Conservation (phyloP, 2,797 vertebrate genomes). For the Miichthys miiuy region DNA sequence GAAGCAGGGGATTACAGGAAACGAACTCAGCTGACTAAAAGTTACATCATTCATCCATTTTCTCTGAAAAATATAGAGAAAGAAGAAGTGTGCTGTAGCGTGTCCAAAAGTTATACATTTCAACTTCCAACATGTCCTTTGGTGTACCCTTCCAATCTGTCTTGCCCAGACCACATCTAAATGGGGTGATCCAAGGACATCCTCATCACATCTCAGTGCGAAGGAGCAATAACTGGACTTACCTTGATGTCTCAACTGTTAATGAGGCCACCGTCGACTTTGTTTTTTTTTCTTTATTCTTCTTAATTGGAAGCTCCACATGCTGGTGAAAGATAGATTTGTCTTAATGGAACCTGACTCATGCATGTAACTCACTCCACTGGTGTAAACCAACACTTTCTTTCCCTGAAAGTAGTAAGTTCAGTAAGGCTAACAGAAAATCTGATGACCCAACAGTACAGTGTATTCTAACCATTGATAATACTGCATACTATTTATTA, state of each 20-base stretch:
- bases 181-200: neutral
- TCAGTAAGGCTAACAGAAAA: constrained; percentile 1
- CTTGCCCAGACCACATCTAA: neutral
- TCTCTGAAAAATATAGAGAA: neutral
- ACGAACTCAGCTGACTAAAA: neutral
- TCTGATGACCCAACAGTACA: too few species aligned
- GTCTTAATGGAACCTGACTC: constrained; percentile 8
- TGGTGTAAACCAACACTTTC: constrained; percentile 5
- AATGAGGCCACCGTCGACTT: neutral
- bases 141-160: neutral
- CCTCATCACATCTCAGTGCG: neutral
- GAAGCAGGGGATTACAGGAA: neutral
- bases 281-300: neutral
- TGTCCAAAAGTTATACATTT: neutral
- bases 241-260: neutral
- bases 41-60: neutral
- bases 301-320: neutral
- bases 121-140: neutral
- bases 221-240: neutral
- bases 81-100: neutral
- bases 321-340: constrained; percentile 10
- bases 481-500: too few species aligned
- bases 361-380: constrained; percentile 8
- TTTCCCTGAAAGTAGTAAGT: constrained; percentile 16
- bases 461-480: too few species aligned